phyloP scores from a whole-genome alignment of 2,888 invertebrate species.

The Idaea dimidiata region DNA sequence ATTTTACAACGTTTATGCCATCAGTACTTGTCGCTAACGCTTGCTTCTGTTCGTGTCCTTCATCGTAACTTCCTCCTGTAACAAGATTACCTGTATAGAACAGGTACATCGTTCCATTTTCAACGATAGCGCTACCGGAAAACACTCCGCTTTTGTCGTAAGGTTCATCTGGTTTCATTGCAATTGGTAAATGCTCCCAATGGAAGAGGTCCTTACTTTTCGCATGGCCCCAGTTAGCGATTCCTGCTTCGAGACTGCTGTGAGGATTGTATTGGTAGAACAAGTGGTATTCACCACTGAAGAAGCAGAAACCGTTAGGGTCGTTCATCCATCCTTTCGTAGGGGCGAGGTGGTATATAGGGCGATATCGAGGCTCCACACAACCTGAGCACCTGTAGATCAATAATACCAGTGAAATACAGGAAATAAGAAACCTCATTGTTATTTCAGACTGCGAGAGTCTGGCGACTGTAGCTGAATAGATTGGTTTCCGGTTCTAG shows the following conservation, averaged over 20 bases:
- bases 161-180: conserved; percentile 62
- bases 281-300: conserved; percentile 62
- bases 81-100: conserved; percentile 66
- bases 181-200: conserved; percentile 72
- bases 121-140: conserved; percentile 70
- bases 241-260: conserved; percentile 50
- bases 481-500: conserved; percentile 23
- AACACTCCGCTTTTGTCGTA: conserved; percentile 67
- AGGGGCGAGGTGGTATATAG: conserved; percentile 59
- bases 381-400: conserved; percentile 29
- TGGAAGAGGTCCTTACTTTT: conserved; percentile 64
- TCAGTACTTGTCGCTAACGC: conserved; percentile 56
- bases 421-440: conserved; percentile 24
- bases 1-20: conserved; percentile 56
- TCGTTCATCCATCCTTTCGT: conserved; percentile 77
- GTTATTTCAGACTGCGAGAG: conserved; percentile 13
- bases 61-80: conserved; percentile 40
- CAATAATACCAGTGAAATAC: conserved; percentile 34
- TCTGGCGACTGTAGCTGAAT: conserved; percentile 26
- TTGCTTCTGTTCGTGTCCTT: conserved; percentile 51
- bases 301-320: conserved; percentile 75
- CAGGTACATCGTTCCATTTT: conserved; percentile 53
- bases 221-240: conserved; percentile 77
- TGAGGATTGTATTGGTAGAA: conserved; percentile 76
- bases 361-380: conserved; percentile 44